phyloP scores from a whole-genome alignment of 2,797 vertebrate genomes.

The Erpetoichthys calabaricus region DNA sequence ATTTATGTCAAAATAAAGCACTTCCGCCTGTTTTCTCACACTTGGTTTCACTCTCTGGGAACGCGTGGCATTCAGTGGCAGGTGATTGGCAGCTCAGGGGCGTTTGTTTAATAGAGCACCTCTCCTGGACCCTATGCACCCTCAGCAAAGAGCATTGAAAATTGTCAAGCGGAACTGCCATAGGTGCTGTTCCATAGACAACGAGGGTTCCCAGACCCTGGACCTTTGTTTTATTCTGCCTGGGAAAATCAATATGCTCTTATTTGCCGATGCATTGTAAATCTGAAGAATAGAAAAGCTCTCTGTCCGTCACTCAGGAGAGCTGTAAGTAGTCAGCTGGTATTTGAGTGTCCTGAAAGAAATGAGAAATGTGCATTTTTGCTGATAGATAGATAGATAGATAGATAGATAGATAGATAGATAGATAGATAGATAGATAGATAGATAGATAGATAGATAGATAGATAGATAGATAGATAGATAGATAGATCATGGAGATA shows the following conservation, averaged over 20 bases:
- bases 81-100: slow-evolving; percentile 43
- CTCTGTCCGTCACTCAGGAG: slow-evolving; percentile 54
- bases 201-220: slow-evolving; percentile 43
- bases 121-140: slow-evolving; percentile 30
- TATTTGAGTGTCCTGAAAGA: too few relatives aligned
- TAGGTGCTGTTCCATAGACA: slow-evolving; percentile 14
- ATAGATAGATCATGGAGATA: too few relatives aligned
- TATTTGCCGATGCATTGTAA: slow-evolving; percentile 53
- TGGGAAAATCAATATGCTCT: slow-evolving; percentile 56
- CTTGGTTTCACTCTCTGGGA: not conserved
- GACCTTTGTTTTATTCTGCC: slow-evolving; percentile 40
- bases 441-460: too few relatives aligned
- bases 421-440: too few relatives aligned
- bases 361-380: too few relatives aligned
- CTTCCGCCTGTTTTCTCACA: slow-evolving; percentile 28
- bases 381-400: too few relatives aligned
- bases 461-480: too few relatives aligned
- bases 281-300: slow-evolving; percentile 47
- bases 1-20: slow-evolving; percentile 14
- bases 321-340: slow-evolving; percentile 19
- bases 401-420: too few relatives aligned
- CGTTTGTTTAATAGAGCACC: slow-evolving; percentile 41
- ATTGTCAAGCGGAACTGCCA: slow-evolving; percentile 43
- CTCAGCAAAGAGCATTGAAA: slow-evolving; percentile 53
- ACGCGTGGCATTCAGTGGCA: not conserved